Percentiles rank a stretch among this genome's conserved stretches.
phyloP scores from a whole-genome alignment of 1,140 invertebrate species.

The Drosophila orosa region DNA sequence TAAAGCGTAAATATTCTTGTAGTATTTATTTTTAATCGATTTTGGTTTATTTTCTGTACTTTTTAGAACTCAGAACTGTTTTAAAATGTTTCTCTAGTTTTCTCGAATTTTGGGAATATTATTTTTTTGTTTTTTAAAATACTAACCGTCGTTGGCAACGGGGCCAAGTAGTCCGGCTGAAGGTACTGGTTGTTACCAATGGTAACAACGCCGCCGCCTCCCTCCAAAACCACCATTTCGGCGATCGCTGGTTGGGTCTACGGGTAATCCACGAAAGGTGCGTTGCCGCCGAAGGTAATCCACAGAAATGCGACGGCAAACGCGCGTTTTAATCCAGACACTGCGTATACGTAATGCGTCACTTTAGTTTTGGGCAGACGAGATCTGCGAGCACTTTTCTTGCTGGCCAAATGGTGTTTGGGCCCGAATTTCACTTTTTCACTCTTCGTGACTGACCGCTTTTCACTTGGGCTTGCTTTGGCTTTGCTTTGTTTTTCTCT shows the following conservation, averaged over 20 bases:
- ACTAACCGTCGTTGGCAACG: conserved; percentile 96
- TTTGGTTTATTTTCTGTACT: neutral
- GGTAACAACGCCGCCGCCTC: conserved; percentile 93
- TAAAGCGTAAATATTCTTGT: neutral
- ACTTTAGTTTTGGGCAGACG: conserved; percentile 38
- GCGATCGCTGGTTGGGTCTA: conserved; percentile 27
- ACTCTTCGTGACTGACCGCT: conserved; percentile 32
- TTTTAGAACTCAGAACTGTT: neutral
- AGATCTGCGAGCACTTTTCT: conserved; percentile 30
- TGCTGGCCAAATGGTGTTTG: conserved; percentile 33
- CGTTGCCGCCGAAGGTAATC: conserved; percentile 46
- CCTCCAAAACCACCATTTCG: conserved; percentile 94
- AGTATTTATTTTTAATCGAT: neutral
- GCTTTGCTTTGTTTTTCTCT: conserved; percentile 9
- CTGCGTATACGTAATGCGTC: conserved; percentile 21
- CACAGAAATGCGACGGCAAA: conserved; percentile 50
- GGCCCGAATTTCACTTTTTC: conserved; percentile 45
- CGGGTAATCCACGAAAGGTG: conserved; percentile 60
- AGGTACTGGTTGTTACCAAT: conserved; percentile 95
- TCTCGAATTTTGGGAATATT: neutral
- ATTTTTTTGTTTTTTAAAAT: conserved; percentile 17
- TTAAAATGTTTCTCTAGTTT: neutral
- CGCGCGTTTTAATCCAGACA: conserved; percentile 57
- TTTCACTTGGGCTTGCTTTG: conserved; percentile 31
- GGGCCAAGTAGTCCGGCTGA: conserved; percentile 96